Evolutionary conservation across 2,113 vertebrate genomes (phyloP), one percentile per base, ranked within the genome.

Genomic region (Acrocephalus arundinaceus): DNA sequence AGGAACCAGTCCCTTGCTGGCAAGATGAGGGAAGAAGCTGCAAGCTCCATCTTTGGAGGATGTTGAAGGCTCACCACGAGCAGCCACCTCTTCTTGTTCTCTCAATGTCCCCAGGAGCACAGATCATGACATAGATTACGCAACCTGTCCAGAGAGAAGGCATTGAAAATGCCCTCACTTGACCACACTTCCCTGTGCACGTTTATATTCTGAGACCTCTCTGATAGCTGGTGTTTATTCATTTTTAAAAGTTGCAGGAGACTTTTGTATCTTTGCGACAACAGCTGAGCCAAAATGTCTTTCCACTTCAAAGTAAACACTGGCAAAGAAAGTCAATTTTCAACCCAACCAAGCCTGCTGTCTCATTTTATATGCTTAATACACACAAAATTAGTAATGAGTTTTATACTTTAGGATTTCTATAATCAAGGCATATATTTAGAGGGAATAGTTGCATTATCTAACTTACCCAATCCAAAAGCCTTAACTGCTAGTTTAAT

Each of bases 51-150:
- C 59, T 62, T 10, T 37, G 39, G 20, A 48, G 28, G 28, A 63
- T 8, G 24, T 2, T 1, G 0, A 65, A 68, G 20, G 25, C 24
- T 8, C 13, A 28, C 4, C 22, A 43, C 0, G 2, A 54, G 33
- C 0, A 0, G 24, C n/a, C 39, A 23, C 49, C 83, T 59, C 55
- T 76, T 13, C 27, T 16, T 8, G 3, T 67, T 30, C 15, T 66
- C 46, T 70, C 6, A 28, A 15, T 1, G 0, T 58, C n/a, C 11
- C 31, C 49, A 67, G 17, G 18, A 66, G 12, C 37, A 54, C 11
- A 41, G 20, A 73, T 45, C 2, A 1, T 15, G 49, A 49, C 35
- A 80, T 0, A 25, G 43, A 33, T 19, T 27, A 28, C 58, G n/a
- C 59, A 66, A 19, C 20, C 31, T 70, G 59, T 27, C 31, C 25